Evolutionary conservation across 2,888 invertebrate species (phyloP).

Genomic region (Eurytoma californica): DNA sequence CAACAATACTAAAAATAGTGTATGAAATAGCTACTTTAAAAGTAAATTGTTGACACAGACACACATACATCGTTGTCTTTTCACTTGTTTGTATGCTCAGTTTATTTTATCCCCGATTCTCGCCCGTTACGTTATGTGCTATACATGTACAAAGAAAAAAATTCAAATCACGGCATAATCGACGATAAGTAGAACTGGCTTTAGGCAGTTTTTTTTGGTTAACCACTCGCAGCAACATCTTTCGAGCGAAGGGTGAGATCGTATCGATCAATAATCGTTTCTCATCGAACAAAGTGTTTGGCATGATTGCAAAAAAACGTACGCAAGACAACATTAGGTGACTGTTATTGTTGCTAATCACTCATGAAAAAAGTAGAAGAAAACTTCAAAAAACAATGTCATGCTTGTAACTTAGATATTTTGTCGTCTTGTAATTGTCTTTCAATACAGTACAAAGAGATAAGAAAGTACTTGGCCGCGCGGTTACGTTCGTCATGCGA

Average conservation of each 20-base stretch:
- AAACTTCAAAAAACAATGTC: constrained; percentile 37
- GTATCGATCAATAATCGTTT: constrained; percentile 21
- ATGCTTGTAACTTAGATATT: constrained; percentile 33
- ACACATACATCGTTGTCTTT: constrained; percentile 7
- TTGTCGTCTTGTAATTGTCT: neutral
- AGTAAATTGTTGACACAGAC: constrained; percentile 9
- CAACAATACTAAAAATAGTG: neutral
- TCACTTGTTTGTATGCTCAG: neutral
- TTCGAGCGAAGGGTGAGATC: constrained; percentile 16
- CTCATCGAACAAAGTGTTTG: neutral
- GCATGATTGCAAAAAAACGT: neutral
- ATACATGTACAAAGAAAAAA: neutral
- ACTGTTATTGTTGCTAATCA: constrained; percentile 28
- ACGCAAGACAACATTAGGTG: constrained; percentile 3
- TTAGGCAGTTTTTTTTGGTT: constrained; percentile 39
- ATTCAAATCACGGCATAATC: neutral
- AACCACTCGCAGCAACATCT: constrained; percentile 2
- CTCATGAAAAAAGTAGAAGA: constrained; percentile 30
- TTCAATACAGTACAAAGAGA: constrained; percentile 35
- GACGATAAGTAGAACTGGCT: constrained; percentile 35
- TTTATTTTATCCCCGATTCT: neutral
- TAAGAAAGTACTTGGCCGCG: too few species aligned
- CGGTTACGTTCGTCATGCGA: too few species aligned
- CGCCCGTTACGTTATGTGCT: neutral
- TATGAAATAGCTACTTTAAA: constrained; percentile 9